These are phyloP conservation scores for Grallaria varia DNA, from an alignment of 2,113 vertebrate species.

Conservation along the genomic window DNA sequence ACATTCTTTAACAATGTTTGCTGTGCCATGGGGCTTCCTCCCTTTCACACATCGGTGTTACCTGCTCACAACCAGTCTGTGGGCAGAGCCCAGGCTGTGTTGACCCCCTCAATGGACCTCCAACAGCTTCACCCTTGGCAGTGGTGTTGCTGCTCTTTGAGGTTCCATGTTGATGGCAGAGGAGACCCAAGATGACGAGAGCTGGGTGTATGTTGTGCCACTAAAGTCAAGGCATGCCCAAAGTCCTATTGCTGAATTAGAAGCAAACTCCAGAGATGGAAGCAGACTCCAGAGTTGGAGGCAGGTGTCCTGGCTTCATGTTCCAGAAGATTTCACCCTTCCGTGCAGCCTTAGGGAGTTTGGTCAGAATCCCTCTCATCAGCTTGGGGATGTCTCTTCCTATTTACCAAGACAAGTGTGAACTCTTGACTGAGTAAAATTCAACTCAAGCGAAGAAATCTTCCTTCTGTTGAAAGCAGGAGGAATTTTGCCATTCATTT, in stretches of 20 bases:
- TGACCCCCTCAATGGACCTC: neutral
- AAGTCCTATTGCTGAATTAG: neutral
- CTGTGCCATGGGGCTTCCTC: neutral
- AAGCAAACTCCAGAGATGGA: neutral
- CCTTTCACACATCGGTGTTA: neutral
- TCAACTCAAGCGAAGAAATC: neutral
- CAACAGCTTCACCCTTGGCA: neutral
- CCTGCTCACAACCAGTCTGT: neutral
- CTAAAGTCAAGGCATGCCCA: neutral
- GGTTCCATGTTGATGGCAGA: neutral
- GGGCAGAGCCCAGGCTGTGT: neutral
- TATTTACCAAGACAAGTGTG: conserved; percentile 9
- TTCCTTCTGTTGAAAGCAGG: neutral
- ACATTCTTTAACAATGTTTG: accelerated
- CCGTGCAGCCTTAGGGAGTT: neutral
- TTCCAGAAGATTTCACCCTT: neutral
- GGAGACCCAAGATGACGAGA: neutral
- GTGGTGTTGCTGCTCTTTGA: neutral
- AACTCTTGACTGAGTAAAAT: neutral
- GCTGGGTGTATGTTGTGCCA: accelerated
- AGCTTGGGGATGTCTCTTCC: conserved; percentile 14
- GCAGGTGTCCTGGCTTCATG: neutral
- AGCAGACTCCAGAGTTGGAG: neutral
- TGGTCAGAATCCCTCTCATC: neutral
- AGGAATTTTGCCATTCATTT: neutral